Base-by-base conservation (phyloP, 2,113 vertebrate genomes). In the Pangasianodon hypophthalmus region DNA sequence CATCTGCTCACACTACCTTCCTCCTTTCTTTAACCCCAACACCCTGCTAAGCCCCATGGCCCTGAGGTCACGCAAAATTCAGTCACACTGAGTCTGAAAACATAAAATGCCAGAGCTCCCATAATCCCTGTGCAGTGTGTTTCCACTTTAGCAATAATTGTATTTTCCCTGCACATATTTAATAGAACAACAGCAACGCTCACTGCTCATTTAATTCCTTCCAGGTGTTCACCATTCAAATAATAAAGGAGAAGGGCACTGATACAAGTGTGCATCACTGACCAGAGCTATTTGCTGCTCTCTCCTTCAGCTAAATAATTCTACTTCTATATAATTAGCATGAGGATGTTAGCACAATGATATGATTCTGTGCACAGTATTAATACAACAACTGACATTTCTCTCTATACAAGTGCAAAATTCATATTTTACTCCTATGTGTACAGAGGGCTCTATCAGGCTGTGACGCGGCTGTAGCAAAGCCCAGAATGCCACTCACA, bases 61-160 rank as follows among this genome's bases (percentile, higher is more conserved):
- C 29, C 24, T 32, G 46, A 73, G 64, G 82, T 89, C 87, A 90
- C 16, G 83, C 88, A 80, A n/a, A 88, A 90, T 91, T 88, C 92
- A 92, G 80, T 52, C 94, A 95, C 95, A 96, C 94, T 94, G 93
- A 95, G 96, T 96, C 94, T 95, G 93, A 95, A 96, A 96, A 96
- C 95, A 94, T 95, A 94, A 95, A 96, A 94, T 95, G 96, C 95
- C 94, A 95, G 95, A 95, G 93, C 94, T 95, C 95, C 95, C 96
- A 96, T 95, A 95, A 95, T 97, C 96, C 94, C 95, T 95, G 89
- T 50, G 93, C 91, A 95, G 97, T 97, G 94, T 98, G 97, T 97
- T 98, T 98, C 97, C 97, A 98, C 97, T 98, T 98, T 95, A 94
- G 93, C 95, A 95, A 95, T 97, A 97, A 97, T 97, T 97, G 96